Evolutionary conservation across 2,113 vertebrate species (phyloP).

Genomic region (Zingel zingel): DNA sequence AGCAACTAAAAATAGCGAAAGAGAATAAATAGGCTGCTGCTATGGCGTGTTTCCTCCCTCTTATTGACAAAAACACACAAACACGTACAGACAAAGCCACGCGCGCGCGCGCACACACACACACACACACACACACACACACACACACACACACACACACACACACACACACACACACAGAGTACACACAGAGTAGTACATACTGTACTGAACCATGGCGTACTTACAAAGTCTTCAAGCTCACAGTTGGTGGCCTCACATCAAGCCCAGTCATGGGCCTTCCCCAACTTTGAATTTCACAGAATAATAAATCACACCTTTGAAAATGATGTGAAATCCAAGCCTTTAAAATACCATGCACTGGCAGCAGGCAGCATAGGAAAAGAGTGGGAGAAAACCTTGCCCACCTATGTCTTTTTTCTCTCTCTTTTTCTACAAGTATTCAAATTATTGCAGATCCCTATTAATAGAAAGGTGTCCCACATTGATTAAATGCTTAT

Average conservation of each 20-base stretch:
- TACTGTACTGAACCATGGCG: neutral
- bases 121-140: slow-evolving; percentile 16
- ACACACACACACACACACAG: neutral
- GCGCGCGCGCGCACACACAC: neutral
- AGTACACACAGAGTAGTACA: slow-evolving; percentile 22
- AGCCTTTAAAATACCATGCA: slow-evolving; percentile 36
- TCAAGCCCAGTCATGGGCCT: slow-evolving; percentile 16
- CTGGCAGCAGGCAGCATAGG: slow-evolving; percentile 10
- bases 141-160: neutral
- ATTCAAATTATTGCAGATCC: slow-evolving; percentile 41
- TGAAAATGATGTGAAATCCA: slow-evolving; percentile 44
- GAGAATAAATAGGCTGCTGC: slow-evolving; percentile 68
- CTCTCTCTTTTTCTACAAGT: slow-evolving; percentile 2
- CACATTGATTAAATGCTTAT: slow-evolving; percentile 75
- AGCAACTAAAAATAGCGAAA: slow-evolving; percentile 73
- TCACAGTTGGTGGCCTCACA: slow-evolving; percentile 28
- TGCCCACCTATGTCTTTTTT: slow-evolving; percentile 9
- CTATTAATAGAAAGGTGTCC: slow-evolving; percentile 74
- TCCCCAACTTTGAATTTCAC: slow-evolving; percentile 51
- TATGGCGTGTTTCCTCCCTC: slow-evolving; percentile 58
- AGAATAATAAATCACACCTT: slow-evolving; percentile 63
- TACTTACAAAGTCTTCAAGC: slow-evolving; percentile 6
- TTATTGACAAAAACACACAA: slow-evolving; percentile 65
- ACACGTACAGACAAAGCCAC: neutral
- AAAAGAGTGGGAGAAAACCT: slow-evolving; percentile 22